These are phyloP conservation scores for Anisognathus igniventris DNA, from an alignment of 2,797 vertebrate species.

Conservation along the genomic window DNA sequence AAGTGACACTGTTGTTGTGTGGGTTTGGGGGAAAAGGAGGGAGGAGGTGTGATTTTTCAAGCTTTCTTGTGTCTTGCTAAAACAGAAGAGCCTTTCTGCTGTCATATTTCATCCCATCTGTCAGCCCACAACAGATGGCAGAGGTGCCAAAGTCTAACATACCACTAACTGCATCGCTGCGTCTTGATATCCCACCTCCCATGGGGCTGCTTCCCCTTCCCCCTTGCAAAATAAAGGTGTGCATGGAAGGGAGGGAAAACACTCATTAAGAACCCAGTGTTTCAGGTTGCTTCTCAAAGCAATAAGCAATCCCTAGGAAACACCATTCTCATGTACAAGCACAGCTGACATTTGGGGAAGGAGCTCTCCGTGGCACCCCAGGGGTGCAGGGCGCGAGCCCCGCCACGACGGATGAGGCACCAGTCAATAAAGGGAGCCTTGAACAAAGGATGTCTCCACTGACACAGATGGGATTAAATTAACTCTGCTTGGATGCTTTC, in stretches of 20 bases:
- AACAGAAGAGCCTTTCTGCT: slow-evolving; percentile 75
- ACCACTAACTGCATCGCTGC: slow-evolving; percentile 43
- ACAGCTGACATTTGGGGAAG: not conserved
- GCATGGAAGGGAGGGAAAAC: not conserved
- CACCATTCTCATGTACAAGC: not conserved
- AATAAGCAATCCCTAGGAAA: not conserved
- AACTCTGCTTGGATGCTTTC: slow-evolving; percentile 29
- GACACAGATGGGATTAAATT: slow-evolving; percentile 37
- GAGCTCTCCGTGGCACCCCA: accelerated
- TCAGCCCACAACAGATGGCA: slow-evolving; percentile 74
- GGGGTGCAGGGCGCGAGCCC: accelerated
- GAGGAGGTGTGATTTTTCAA: slow-evolving; percentile 74
- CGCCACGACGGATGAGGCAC: accelerated
- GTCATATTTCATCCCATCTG: slow-evolving; percentile 75
- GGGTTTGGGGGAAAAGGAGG: slow-evolving; percentile 60
- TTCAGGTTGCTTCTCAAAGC: not conserved
- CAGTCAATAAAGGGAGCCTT: not conserved
- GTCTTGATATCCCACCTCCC: slow-evolving; percentile 46
- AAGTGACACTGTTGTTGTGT: slow-evolving; percentile 66
- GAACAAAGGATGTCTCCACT: slow-evolving; percentile 15
- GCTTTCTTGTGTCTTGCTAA: slow-evolving; percentile 71
- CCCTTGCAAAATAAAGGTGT: slow-evolving; percentile 19
- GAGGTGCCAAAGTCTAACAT: slow-evolving; percentile 72
- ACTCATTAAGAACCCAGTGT: not conserved
- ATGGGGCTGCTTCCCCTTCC: slow-evolving; percentile 29